Conservation (phyloP, 2,797 vertebrate genomes). For the Chelonia mydas region DNA sequence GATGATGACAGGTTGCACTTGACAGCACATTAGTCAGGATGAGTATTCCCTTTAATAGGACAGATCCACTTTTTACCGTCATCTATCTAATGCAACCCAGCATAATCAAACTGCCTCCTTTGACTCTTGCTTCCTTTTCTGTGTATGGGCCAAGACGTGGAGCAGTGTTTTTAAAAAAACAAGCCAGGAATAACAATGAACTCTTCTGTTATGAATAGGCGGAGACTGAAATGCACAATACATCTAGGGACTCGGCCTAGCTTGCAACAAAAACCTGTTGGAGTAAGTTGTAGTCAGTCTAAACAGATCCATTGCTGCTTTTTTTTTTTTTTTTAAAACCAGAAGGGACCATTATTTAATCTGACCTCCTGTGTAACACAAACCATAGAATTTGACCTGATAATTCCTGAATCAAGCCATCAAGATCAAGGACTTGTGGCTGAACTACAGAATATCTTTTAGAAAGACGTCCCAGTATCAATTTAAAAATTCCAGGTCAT, state of each 20-base stretch:
- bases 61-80: background rate
- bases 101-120: background rate
- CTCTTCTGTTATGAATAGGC: background rate
- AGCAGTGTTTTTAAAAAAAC: background rate
- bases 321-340: background rate
- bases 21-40: background rate
- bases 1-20: background rate
- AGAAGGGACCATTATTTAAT: background rate
- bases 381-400: background rate
- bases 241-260: background rate
- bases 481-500: background rate
- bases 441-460: accelerated
- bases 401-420: background rate
- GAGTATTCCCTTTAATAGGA: background rate
- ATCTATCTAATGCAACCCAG: background rate
- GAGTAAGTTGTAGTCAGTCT: background rate
- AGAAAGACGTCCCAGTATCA: background rate
- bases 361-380: background rate
- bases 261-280: background rate
- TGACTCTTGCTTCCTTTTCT: background rate
- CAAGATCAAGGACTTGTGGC: background rate
- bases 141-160: background rate
- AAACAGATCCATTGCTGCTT: background rate
- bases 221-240: background rate
- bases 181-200: background rate